Base-by-base conservation (phyloP, 2,797 vertebrate genomes). In the Triplophysa bombifrons region DNA sequence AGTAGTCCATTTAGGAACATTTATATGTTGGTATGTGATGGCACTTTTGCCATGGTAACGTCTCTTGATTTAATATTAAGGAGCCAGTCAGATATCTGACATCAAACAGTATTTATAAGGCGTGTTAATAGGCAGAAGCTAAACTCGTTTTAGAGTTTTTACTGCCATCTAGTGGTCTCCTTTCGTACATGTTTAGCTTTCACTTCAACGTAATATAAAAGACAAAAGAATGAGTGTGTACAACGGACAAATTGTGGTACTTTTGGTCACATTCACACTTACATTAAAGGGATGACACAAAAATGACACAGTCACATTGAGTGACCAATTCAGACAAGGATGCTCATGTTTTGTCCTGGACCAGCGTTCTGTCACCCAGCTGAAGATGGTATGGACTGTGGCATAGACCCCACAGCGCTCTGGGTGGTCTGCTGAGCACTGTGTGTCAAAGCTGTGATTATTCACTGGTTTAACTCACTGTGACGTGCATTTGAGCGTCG, bases 31-130 rank as follows among this genome's bases (percentile, higher is more conserved):
- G 89, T 86, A 89, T 89, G 91, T 90, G 88, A 75, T 0, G 60
- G 70, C 19, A 70, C 78, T 22, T 90, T 93, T 90, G 84, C 90
- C 90, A 92, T 91, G 88, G 88, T 63, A 83, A 93, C 84, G 86
- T 78, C 50, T 85, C 72, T 83, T 83, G 86, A 87, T 78, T 85
- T 78, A 41, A 4, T 22, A 65, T 55, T 44, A n/a, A 0, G n/a
- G 13, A 53, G 4, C 63, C 76, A 79, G 82, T 80, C 74, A 41
- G 75, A 71, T 71, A 63, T 64, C 30, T 27, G 63, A 61, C 69
- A 58, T 75, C 46, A 64, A 74, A 22, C 46, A 22, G 25, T 85
- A 82, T 80, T 80, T 9, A 83, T 83, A 61, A 76, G 19, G 38
- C 60, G 20, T 38, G 69, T 75, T n/a, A 41, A 68, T 46, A 60